Evolutionary conservation across 2,888 invertebrate species (phyloP), one percentile per base, ranked within the genome.

Genomic region (Xanthostigma xanthostigma): DNA sequence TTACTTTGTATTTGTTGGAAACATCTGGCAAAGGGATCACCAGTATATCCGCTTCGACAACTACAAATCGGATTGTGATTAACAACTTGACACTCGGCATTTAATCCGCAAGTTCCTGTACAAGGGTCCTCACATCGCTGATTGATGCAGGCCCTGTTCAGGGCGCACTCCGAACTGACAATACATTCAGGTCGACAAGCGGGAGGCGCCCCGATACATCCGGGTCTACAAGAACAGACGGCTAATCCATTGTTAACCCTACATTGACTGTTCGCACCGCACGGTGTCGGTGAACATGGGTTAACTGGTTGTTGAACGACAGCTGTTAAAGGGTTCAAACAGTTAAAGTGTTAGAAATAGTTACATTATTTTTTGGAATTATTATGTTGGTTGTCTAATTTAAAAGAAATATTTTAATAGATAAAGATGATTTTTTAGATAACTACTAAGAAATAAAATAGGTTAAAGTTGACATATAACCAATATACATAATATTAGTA

Each of bases 61-160:
- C 81, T 86, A 66, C 91, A 91, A 58, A 89, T 84, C 36, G 90
- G 88, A 63, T 86, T 86, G 62, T 91, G 90, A 57, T 87, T 87
- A 46, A 87, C 78, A 45, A 87, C 85, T 67, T 82, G 80, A 60
- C 91, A 91, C 53, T 82, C 77, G 35, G 89, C 86, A 59, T 88
- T 84, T 44, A 79, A 66, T 41, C 89, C 89, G 60, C 89, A 89
- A 11, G 84, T 81, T 53, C 84, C 84, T 13, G 81, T 81, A 60
- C 89, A 89, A 9, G 89, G 89, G 64, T 89, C 84, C 51, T 76
- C 67, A 59, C 89, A 91, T 66, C 84, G 84, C 59, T 82, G 83
- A 56, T 79, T 81, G 46, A 87, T 77, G 62, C 90, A 91, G 11
- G 84, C 86, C 62, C 76, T 79, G 61, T 85, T 76, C 67, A 84